phyloP scores from a whole-genome alignment of 2,888 invertebrate genomes.

The Ferdinandea cuprea region DNA sequence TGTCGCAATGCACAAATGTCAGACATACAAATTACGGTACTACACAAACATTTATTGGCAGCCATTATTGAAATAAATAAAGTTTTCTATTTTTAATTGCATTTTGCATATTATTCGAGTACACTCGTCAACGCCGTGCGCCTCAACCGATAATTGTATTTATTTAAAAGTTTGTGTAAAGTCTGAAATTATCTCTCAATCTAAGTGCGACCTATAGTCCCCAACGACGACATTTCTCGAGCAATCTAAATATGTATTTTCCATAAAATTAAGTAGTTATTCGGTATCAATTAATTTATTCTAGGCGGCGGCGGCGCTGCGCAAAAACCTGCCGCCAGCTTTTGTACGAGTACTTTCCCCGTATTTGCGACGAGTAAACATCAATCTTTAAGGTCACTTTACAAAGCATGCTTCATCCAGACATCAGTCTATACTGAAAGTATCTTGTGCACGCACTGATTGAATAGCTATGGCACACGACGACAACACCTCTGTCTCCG shows the following conservation, averaged over 20 bases:
- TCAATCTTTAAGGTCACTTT: constrained; percentile 4
- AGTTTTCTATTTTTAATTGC: constrained; percentile 5
- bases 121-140: not conserved
- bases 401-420: not conserved
- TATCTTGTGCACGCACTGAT: constrained; percentile 15
- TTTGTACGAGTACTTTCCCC: too few species aligned
- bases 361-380: too few species aligned
- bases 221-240: not conserved
- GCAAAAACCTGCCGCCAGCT: not conserved
- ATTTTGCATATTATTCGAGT: not conserved
- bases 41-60: constrained; percentile 23
- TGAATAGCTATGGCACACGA: constrained; percentile 30
- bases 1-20: constrained; percentile 13
- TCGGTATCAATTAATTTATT: constrained; percentile 5
- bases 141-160: not conserved
- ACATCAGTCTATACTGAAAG: not conserved
- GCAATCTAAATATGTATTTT: constrained; percentile 2
- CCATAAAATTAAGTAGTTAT: constrained; percentile 13
- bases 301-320: not conserved
- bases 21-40: not conserved
- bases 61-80: constrained; percentile 8
- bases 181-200: not conserved
- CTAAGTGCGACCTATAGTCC: too few species aligned
- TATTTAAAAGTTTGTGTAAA: not conserved
- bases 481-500: constrained; percentile 21